Evolutionary conservation across 2,888 invertebrate species (phyloP).

Genomic region (Melinaea marsaeus): DNA sequence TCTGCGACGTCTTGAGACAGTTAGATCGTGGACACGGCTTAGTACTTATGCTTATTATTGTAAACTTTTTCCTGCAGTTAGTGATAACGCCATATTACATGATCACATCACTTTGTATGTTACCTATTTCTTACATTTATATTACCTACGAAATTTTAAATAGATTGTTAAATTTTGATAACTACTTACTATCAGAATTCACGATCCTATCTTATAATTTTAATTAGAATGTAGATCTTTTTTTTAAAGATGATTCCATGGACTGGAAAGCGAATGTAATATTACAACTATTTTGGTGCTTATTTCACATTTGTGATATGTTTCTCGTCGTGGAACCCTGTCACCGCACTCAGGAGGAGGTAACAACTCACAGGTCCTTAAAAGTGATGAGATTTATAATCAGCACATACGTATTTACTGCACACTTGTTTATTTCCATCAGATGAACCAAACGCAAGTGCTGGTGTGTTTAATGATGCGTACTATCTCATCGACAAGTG

Average conservation of each 20-base stretch:
- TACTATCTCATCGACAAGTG: not conserved
- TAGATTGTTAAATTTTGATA: not conserved
- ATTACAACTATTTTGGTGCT: constrained; percentile 19
- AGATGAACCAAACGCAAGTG: constrained; percentile 22
- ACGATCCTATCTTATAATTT: constrained; percentile 3
- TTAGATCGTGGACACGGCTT: constrained; percentile 15
- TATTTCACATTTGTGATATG: constrained; percentile 19
- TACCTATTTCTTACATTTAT: not conserved
- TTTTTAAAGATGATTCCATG: constrained; percentile 9
- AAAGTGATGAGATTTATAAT: not conserved
- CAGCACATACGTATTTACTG: not conserved
- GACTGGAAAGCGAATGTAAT: constrained; percentile 7
- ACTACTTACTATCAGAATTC: not conserved
- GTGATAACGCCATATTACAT: constrained; percentile 27
- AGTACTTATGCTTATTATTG: constrained; percentile 17
- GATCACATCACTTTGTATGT: constrained; percentile 16
- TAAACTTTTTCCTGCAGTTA: constrained; percentile 24
- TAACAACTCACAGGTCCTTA: not conserved
- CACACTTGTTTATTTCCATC: not conserved
- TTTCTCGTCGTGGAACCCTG: constrained; percentile 25
- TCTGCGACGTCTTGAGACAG: constrained; percentile 24
- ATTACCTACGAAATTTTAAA: too few species aligned
- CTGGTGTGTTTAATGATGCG: constrained; percentile 15
- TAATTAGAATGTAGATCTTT: too few species aligned
- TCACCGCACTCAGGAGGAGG: constrained; percentile 23